These are phyloP conservation scores for Petrocephalus sullivani DNA, from an alignment of 2,797 vertebrate genomes.

Conservation along the genomic window DNA sequence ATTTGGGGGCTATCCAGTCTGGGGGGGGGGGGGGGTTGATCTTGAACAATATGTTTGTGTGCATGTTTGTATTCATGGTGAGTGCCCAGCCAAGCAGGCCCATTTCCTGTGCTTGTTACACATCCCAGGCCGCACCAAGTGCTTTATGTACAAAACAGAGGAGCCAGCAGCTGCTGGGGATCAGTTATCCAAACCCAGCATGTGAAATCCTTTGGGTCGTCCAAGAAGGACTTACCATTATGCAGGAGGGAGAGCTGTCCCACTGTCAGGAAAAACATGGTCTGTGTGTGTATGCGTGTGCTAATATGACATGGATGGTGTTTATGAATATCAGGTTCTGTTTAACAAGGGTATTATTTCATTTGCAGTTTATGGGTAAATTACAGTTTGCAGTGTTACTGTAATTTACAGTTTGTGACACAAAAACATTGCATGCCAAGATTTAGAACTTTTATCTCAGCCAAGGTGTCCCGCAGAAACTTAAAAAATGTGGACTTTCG, in stretches of 20 bases:
- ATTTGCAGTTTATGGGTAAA: not conserved
- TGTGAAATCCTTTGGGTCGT: not conserved
- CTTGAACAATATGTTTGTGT: constrained; percentile 10
- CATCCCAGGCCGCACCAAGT: not conserved
- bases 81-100: not conserved
- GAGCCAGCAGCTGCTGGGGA: not conserved
- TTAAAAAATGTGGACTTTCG: not conserved
- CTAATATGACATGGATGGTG: not conserved
- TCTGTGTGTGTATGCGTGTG: not conserved
- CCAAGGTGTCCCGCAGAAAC: not conserved
- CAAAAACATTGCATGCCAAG: not conserved
- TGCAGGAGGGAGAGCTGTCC: constrained; percentile 1
- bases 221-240: constrained; percentile 5
- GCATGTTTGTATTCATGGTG: not conserved
- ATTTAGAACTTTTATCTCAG: not conserved
- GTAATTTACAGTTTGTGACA: not conserved
- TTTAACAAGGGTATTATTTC: not conserved
- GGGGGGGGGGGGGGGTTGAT: not conserved
- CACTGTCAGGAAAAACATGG: not conserved
- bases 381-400: not conserved
- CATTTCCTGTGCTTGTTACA: not conserved
- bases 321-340: not conserved
- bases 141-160: not conserved
- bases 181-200: constrained; percentile 10
- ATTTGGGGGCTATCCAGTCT: constrained; percentile 13